Conservation (phyloP, 1,140 invertebrate genomes). For the Drosophila parvula region DNA sequence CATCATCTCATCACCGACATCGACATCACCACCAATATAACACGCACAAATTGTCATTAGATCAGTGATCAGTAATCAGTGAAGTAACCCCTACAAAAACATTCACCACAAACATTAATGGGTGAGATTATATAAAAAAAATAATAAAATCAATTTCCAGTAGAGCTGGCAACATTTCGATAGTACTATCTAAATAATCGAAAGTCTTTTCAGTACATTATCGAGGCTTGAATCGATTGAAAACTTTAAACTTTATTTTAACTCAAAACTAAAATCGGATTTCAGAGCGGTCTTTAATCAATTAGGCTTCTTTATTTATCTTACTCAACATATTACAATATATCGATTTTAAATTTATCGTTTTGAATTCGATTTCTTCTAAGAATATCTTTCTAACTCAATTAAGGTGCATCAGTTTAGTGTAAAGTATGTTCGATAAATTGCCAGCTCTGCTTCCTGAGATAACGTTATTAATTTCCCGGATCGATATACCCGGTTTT, state of each 20-base stretch:
- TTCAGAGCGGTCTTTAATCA: background rate
- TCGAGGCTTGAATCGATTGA: background rate
- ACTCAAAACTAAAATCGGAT: background rate
- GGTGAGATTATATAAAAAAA: background rate
- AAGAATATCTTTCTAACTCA: background rate
- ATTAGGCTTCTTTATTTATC: background rate
- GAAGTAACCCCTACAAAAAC: constrained; percentile 14
- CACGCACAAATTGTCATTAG: constrained; percentile 17
- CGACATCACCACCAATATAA: constrained; percentile 26
- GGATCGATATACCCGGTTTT: background rate
- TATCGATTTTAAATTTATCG: background rate
- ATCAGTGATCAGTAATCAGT: constrained; percentile 14
- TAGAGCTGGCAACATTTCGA: background rate
- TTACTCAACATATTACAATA: background rate
- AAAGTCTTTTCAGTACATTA: background rate
- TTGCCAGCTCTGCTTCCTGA: background rate
- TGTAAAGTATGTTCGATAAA: background rate
- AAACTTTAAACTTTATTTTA: background rate
- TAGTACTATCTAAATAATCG: background rate
- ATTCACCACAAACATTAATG: constrained; percentile 5
- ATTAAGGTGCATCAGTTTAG: no score
- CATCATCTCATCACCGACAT: constrained; percentile 43
- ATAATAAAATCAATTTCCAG: background rate
- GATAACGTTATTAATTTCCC: background rate
- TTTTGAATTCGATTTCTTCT: background rate